Evolutionary conservation across 2,113 vertebrate genomes (phyloP).

Genomic region (Puntigrus tetrazona): DNA sequence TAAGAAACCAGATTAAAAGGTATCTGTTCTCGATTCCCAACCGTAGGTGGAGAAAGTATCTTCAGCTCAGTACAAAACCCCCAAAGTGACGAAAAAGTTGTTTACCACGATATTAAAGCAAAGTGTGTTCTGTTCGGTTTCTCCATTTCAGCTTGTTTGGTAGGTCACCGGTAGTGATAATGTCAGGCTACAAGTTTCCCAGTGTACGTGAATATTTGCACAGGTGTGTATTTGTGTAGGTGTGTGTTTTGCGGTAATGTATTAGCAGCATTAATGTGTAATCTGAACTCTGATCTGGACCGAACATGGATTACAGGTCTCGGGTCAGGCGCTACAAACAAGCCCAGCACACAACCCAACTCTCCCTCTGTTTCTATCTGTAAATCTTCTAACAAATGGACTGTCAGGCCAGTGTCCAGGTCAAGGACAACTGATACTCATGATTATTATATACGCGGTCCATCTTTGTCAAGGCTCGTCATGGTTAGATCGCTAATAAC

Average conservation of each 20-base stretch:
- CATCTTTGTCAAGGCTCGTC: conserved; percentile 11
- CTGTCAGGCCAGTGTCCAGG: conserved; percentile 23
- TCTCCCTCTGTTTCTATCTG: background rate
- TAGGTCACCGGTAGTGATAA: conserved; percentile 7
- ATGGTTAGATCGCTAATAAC: background rate
- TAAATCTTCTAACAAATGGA: conserved; percentile 36
- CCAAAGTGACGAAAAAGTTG: background rate
- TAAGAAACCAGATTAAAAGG: background rate
- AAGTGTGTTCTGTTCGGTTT: background rate
- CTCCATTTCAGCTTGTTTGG: background rate
- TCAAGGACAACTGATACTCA: conserved; percentile 42
- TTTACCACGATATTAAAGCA: background rate
- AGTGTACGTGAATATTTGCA: conserved; percentile 15
- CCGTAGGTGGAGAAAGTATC: background rate
- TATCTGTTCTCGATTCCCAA: background rate
- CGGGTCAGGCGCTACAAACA: conserved; percentile 20
- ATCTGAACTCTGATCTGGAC: conserved; percentile 40
- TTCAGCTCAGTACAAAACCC: background rate
- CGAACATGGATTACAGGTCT: conserved; percentile 40
- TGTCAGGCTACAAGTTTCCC: conserved; percentile 36
- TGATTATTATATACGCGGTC: conserved; percentile 20
- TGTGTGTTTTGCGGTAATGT: background rate
- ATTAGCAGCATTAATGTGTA: conserved; percentile 18
- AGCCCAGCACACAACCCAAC: conserved; percentile 8
- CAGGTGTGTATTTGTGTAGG: conserved; percentile 4